Evolutionary conservation across 2,888 invertebrate species (phyloP).

Genomic region (Agrochola litura): DNA sequence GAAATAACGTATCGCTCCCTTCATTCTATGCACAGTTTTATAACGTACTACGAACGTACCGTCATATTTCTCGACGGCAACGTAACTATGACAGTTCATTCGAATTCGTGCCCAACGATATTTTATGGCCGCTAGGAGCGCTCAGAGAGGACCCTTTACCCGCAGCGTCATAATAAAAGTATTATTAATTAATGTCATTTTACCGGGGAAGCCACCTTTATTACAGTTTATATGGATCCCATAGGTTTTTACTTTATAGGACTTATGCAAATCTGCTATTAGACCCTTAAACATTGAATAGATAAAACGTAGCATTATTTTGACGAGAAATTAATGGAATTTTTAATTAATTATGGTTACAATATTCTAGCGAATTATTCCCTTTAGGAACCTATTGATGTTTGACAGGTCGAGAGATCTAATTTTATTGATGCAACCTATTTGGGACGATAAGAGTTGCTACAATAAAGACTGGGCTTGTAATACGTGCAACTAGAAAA

Average conservation of each 20-base stretch:
- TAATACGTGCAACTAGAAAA: neutral
- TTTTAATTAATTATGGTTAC: neutral
- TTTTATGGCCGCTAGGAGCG: slow-evolving; percentile 39
- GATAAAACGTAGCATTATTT: slow-evolving; percentile 3
- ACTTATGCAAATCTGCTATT: slow-evolving; percentile 25
- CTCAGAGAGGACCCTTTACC: slow-evolving; percentile 24
- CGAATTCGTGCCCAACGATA: slow-evolving; percentile 53
- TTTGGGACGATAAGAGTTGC: neutral
- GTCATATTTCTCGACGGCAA: slow-evolving; percentile 48
- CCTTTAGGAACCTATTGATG: too few relatives aligned
- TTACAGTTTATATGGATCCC: slow-evolving; percentile 44
- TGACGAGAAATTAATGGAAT: neutral
- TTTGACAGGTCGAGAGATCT: neutral
- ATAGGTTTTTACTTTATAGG: slow-evolving; percentile 27
- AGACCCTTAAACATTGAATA: slow-evolving; percentile 18
- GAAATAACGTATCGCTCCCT: slow-evolving; percentile 12
- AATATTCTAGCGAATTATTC: neutral
- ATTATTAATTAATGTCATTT: slow-evolving; percentile 45
- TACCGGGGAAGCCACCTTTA: slow-evolving; percentile 27
- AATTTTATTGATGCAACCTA: neutral
- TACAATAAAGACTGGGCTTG: neutral
- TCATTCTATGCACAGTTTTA: slow-evolving; percentile 34
- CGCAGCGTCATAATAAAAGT: slow-evolving; percentile 41
- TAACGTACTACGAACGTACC: slow-evolving; percentile 34
- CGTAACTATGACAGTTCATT: slow-evolving; percentile 49